Conservation (phyloP, 2,113 vertebrate genomes). For the Brachypodius melanocephalos region DNA sequence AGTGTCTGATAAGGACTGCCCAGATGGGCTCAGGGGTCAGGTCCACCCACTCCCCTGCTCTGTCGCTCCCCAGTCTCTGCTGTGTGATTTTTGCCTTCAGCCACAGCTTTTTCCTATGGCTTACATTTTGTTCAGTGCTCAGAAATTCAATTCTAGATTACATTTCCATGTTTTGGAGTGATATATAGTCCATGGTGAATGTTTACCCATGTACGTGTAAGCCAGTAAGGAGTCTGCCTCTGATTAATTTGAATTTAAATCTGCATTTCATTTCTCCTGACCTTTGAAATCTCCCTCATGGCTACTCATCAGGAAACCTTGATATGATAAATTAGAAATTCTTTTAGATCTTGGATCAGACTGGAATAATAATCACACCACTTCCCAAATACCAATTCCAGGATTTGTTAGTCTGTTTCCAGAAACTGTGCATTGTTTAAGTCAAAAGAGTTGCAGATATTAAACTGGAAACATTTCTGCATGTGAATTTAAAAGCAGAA, state of each 20-base stretch:
- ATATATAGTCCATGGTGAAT: not conserved
- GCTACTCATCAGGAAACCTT: slow-evolving; percentile 42
- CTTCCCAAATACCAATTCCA: not conserved
- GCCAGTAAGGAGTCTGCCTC: not conserved
- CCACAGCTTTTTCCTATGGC: not conserved
- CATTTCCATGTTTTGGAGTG: not conserved
- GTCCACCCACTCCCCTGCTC: not conserved
- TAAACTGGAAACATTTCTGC: not conserved
- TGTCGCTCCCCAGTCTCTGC: not conserved
- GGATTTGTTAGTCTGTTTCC: not conserved
- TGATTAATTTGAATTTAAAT: slow-evolving; percentile 54
- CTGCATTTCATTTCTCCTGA: slow-evolving; percentile 57
- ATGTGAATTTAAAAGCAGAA: not conserved
- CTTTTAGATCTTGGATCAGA: slow-evolving; percentile 44
- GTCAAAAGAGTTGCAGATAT: not conserved
- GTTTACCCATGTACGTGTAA: not conserved
- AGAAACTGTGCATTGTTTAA: not conserved
- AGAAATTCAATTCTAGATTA: not conserved
- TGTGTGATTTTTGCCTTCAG: not conserved
- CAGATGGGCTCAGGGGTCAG: accelerated
- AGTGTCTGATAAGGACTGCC: not conserved
- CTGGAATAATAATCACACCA: slow-evolving; percentile 38
- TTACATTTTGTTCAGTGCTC: not conserved
- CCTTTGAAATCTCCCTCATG: slow-evolving; percentile 60
- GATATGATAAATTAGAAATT: slow-evolving; percentile 55